Evolutionary conservation across 2,113 vertebrate genomes (phyloP), one percentile per base, ranked within the genome.

Genomic region (Trogon surrucura): DNA sequence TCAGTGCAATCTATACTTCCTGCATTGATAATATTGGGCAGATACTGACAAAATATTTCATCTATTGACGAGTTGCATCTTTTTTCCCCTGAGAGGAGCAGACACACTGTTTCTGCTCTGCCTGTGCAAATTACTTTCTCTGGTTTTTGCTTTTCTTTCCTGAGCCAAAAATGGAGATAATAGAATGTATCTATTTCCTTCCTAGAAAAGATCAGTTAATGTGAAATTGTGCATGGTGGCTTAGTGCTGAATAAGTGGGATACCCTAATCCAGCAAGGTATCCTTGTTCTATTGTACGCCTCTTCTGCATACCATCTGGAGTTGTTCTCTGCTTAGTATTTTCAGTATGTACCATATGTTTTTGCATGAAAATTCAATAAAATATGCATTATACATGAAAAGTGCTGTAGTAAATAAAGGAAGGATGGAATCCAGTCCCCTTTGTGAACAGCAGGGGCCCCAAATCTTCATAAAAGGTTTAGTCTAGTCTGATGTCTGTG

Each of bases 321-420:
- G 96, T 94, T 97, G 91, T 91, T 96, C 96, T 89, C 80, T 95
- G 92, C 96, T 95, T 96, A 92, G 93, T 96, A 94, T 97, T 95
- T 96, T 86, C 96, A 87, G 93, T 93, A 93, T 89, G 92, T 93
- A 93, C 96, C 96, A 96, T 97, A 96, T 96, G 95, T 96, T 97
- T 97, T 95, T 94, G 91, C 96, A 97, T 96, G 95, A 96, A 96
- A 96, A 96, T 96, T 95, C 95, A 95, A 96, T 94, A 94, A 95
- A 96, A 93, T 94, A 96, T 94, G 96, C 92, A 95, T 95, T 95
- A 96, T 97, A 92, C 94, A 94, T 94, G 94, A 95, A 94, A 95
- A 94, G 80, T 96, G 96, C 92, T 96, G 88, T 91, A 94, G 89
- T 88, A 95, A 96, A 96, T 97, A 93, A 95, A 95, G 90, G 72